These are phyloP conservation scores for Resseliella maxima DNA, from an alignment of 2,888 invertebrate genomes.

Conservation along the genomic window DNA sequence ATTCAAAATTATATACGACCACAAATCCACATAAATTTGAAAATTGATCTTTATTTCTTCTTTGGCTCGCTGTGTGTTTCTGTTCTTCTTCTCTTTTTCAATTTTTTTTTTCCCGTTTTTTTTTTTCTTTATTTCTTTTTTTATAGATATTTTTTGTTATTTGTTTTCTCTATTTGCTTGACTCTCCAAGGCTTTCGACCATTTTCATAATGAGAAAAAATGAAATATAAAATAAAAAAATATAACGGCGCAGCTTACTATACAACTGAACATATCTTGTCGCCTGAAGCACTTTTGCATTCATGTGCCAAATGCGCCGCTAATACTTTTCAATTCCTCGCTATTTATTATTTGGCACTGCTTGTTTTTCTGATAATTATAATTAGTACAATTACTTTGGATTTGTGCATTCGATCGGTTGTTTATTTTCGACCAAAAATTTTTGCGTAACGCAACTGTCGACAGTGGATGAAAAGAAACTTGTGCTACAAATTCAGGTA, in stretches of 20 bases:
- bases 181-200: no score
- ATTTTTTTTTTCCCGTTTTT: background rate
- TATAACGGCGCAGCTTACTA: background rate
- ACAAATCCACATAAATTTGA: constrained; percentile 50
- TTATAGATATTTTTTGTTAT: no score
- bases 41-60: constrained; percentile 38
- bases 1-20: constrained; percentile 51
- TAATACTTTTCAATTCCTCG: constrained; percentile 15
- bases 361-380: constrained; percentile 27
- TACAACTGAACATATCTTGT: background rate
- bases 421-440: background rate
- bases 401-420: background rate
- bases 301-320: background rate
- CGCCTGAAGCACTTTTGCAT: background rate
- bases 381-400: constrained; percentile 48
- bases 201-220: background rate
- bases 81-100: no score
- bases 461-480: background rate
- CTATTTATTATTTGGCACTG: constrained; percentile 45
- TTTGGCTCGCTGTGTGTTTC: background rate
- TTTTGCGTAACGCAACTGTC: no score
- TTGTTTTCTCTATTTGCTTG: no score
- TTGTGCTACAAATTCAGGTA: background rate
- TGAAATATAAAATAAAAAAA: background rate
- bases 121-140: background rate